Evolutionary conservation across 2,113 vertebrate genomes (phyloP).

Genomic region (Coptodon rendalli): DNA sequence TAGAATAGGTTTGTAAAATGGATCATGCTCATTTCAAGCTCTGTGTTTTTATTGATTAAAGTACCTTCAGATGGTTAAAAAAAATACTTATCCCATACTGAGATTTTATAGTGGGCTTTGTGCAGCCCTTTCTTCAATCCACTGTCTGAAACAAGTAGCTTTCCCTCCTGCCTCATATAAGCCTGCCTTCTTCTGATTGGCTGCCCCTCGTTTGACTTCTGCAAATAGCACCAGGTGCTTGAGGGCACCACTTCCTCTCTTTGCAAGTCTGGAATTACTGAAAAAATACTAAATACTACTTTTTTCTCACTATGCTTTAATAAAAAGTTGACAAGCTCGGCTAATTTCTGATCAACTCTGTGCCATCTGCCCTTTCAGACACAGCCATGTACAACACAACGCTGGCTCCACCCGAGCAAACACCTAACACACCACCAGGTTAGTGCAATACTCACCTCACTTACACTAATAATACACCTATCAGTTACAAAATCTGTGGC

Average conservation of each 20-base stretch:
- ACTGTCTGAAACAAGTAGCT: background rate
- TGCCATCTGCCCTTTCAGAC: conserved; percentile 70
- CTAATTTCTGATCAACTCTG: background rate
- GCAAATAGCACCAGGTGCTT: background rate
- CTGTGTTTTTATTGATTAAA: background rate
- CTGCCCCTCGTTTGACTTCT: background rate
- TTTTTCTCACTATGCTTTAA: background rate
- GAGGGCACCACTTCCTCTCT: background rate
- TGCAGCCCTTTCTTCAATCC: background rate
- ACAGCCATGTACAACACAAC: conserved; percentile 97
- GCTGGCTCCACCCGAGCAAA: conserved; percentile 65
- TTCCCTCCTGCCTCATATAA: background rate
- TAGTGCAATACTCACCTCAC: background rate
- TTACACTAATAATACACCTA: background rate
- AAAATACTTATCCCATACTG: background rate
- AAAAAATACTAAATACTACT: background rate
- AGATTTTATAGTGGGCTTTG: background rate
- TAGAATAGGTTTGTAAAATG: background rate
- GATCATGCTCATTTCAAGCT: background rate
- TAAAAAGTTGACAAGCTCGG: background rate
- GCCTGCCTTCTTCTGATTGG: background rate
- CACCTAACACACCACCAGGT: conserved; percentile 74
- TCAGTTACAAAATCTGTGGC: background rate
- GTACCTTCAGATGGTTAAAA: background rate
- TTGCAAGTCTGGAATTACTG: background rate